Evolutionary conservation across 2,113 vertebrate genomes (phyloP).

Genomic region (Vulpes lagopus): DNA sequence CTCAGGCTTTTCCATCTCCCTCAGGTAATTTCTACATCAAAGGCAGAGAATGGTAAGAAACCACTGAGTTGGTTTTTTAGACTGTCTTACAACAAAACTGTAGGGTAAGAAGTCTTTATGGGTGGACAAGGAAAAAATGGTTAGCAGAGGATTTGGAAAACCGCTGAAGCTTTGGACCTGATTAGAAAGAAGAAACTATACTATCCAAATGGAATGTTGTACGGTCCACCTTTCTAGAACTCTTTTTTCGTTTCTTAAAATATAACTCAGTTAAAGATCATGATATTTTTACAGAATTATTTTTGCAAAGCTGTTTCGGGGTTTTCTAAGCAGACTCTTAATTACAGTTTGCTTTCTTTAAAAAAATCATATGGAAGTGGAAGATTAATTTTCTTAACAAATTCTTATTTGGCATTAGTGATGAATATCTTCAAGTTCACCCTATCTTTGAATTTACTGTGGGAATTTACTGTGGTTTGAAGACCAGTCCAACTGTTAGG

Average conservation of each 20-base stretch:
- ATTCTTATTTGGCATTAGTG: not conserved
- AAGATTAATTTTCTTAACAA: conserved; percentile 65
- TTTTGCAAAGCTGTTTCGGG: conserved; percentile 30
- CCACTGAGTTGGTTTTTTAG: not conserved
- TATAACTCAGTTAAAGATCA: conserved; percentile 63
- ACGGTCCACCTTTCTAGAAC: conserved; percentile 40
- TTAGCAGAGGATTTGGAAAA: conserved; percentile 30
- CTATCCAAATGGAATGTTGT: not conserved
- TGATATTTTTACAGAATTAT: conserved; percentile 45
- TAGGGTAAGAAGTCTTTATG: not conserved
- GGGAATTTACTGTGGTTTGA: not conserved
- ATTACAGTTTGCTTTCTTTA: conserved; percentile 62
- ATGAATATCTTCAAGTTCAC: not conserved
- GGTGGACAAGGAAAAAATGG: conserved; percentile 5
- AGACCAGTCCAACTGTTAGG: not conserved
- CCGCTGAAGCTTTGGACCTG: not conserved
- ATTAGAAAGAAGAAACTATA: not conserved
- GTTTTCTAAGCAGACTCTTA: conserved; percentile 57
- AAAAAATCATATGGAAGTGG: conserved; percentile 44
- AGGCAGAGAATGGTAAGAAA: conserved; percentile 48
- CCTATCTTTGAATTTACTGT: not conserved
- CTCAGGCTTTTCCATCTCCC: not conserved
- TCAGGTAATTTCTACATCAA: conserved; percentile 5
- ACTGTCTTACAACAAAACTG: not conserved
- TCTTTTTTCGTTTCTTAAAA: conserved; percentile 71